Evolutionary conservation across 2,113 vertebrate genomes (phyloP).

Genomic region (Tinamus guttatus): DNA sequence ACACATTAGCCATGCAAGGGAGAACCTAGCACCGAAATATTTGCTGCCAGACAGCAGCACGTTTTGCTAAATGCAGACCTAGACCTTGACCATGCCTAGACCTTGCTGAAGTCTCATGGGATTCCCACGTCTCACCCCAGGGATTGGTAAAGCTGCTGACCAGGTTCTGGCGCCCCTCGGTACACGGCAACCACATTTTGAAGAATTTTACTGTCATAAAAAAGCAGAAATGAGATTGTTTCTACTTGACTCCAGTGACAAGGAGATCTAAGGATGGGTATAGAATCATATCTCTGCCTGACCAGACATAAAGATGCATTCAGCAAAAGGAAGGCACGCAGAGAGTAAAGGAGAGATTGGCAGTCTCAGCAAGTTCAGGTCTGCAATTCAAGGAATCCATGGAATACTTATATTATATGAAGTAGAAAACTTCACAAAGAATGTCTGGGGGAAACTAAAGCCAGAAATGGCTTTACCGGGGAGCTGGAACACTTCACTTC

Average conservation of each 20-base stretch:
- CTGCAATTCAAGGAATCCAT: not conserved
- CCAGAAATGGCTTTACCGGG: not conserved
- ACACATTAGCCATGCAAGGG: accelerated
- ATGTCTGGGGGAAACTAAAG: not conserved
- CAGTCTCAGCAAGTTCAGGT: not conserved
- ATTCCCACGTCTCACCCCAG: not conserved
- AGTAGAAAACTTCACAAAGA: not conserved
- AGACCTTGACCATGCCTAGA: not conserved
- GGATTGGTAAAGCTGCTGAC: not conserved
- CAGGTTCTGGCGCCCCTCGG: not conserved
- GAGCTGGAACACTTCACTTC: not conserved
- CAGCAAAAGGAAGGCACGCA: not conserved
- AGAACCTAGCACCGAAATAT: not conserved
- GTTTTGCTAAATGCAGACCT: not conserved
- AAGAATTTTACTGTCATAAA: not conserved
- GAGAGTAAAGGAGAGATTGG: not conserved
- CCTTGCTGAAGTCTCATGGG: not conserved
- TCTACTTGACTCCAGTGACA: not conserved
- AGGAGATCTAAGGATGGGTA: not conserved
- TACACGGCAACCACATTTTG: accelerated
- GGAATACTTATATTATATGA: not conserved
- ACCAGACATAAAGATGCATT: not conserved
- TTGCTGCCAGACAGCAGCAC: not conserved
- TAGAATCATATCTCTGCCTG: not conserved
- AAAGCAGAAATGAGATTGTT: not conserved